Conservation (phyloP, 2,888 invertebrate genomes). For the Drepanosiphum platanoidis region DNA sequence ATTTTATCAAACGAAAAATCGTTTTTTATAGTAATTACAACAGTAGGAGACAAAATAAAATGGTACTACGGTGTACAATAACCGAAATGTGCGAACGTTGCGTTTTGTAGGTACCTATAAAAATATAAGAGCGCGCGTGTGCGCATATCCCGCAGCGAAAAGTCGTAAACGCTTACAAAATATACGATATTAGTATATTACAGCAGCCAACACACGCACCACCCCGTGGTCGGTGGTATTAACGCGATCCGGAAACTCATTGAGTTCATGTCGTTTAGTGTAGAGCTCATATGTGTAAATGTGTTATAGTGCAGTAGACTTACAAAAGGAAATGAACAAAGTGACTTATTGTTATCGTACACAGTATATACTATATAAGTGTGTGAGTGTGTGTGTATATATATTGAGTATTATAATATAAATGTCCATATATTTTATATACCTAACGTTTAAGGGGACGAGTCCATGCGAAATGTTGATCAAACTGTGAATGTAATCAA, state of each 20-base stretch:
- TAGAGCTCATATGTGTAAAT: not conserved
- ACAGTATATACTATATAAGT: not conserved
- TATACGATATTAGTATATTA: too few relatives aligned
- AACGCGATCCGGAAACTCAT: slow-evolving; percentile 29
- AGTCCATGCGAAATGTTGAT: too few relatives aligned
- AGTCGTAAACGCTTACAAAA: not conserved
- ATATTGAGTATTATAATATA: not conserved
- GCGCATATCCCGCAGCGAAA: not conserved
- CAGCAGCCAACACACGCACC: not conserved
- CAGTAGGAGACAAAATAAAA: not conserved
- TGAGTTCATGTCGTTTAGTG: not conserved
- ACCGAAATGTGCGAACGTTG: not conserved
- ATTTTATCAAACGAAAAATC: too few relatives aligned
- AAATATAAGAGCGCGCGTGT: not conserved
- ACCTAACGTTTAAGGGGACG: not conserved
- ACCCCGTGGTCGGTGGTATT: not conserved
- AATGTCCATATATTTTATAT: not conserved
- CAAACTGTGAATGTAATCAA: slow-evolving; percentile 25
- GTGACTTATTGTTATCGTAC: slow-evolving; percentile 7
- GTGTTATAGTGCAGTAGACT: not conserved
- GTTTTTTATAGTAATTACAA: not conserved
- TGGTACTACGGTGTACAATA: not conserved
- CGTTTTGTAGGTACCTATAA: not conserved
- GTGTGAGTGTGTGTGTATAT: not conserved
- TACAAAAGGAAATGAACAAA: slow-evolving; percentile 39